Conservation (phyloP, 1,140 invertebrate genomes). For the Drosophila oshimai region DNA sequence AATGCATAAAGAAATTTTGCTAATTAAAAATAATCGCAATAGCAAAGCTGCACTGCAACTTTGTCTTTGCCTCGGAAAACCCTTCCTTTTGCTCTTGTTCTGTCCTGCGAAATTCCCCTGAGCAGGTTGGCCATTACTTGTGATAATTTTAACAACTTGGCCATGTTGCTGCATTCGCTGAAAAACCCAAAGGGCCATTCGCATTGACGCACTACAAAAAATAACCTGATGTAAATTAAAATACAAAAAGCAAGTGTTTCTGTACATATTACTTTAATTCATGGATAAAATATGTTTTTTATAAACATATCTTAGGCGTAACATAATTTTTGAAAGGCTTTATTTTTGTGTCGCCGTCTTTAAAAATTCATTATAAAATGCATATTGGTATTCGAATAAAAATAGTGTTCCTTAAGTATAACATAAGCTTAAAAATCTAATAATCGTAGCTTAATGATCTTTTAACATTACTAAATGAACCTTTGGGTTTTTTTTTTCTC, state of each 20-base stretch:
- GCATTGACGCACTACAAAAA: neutral
- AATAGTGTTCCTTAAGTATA: too few species aligned
- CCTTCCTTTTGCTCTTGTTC: constrained; percentile 2
- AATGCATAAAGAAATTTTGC: constrained; percentile 71
- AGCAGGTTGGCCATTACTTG: constrained; percentile 61
- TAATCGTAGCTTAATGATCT: too few species aligned
- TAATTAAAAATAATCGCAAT: constrained; percentile 72
- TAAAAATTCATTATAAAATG: too few species aligned
- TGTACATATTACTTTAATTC: too few species aligned
- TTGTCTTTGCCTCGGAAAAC: constrained; percentile 27
- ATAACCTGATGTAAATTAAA: neutral
- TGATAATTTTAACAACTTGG: constrained; percentile 72
- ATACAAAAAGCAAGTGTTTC: too few species aligned
- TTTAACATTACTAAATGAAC: too few species aligned
- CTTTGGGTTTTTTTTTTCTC: neutral
- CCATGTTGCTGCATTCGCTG: constrained; percentile 50
- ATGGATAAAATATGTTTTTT: too few species aligned
- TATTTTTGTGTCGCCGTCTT: too few species aligned
- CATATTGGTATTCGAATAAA: too few species aligned
- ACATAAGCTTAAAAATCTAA: too few species aligned
- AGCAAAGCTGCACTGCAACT: constrained; percentile 25
- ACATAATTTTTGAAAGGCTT: too few species aligned
- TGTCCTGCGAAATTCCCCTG: constrained; percentile 7
- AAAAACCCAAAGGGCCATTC: neutral
- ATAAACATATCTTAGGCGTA: too few species aligned